Evolutionary conservation across 2,888 invertebrate species (phyloP).

Genomic region (Conops quadrifasciatus): DNA sequence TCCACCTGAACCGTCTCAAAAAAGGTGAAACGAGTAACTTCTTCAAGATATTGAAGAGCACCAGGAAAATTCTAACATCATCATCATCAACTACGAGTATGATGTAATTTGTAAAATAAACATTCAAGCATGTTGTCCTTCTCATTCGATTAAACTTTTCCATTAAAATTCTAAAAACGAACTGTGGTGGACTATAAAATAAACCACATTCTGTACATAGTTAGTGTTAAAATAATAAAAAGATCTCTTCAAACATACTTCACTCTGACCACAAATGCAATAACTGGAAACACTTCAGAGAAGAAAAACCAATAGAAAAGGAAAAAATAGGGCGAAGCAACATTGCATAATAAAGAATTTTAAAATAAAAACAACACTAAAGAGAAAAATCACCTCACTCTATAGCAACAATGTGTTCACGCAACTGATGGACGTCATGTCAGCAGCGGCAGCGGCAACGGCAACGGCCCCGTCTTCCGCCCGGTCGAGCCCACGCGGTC

Average conservation of each 20-base stretch:
- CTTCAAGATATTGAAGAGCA: too few species aligned
- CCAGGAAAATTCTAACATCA: too few species aligned
- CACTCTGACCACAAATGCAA: not conserved
- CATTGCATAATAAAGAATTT: not conserved
- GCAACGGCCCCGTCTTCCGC: not conserved
- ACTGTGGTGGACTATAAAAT: too few species aligned
- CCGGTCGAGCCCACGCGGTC: conserved; percentile 12
- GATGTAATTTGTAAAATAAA: not conserved
- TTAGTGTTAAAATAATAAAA: too few species aligned
- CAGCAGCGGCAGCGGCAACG: not conserved
- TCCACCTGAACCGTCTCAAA: too few species aligned
- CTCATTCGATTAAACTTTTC: too few species aligned
- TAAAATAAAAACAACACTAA: not conserved
- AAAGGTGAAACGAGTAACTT: too few species aligned
- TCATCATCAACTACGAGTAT: too few species aligned
- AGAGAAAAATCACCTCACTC: not conserved
- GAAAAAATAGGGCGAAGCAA: not conserved
- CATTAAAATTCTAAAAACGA: too few species aligned
- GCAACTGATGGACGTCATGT: conserved; percentile 14
- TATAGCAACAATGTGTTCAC: conserved; percentile 12
- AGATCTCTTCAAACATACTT: not conserved
- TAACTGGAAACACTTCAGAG: not conserved
- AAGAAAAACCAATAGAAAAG: not conserved
- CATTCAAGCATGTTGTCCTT: too few species aligned
- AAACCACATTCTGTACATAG: too few species aligned